A percentile compares a stretch with the other conserved stretches of the same genome.
phyloP scores from a whole-genome alignment of 2,888 invertebrate genomes.

The Hoplodrina blanda region DNA sequence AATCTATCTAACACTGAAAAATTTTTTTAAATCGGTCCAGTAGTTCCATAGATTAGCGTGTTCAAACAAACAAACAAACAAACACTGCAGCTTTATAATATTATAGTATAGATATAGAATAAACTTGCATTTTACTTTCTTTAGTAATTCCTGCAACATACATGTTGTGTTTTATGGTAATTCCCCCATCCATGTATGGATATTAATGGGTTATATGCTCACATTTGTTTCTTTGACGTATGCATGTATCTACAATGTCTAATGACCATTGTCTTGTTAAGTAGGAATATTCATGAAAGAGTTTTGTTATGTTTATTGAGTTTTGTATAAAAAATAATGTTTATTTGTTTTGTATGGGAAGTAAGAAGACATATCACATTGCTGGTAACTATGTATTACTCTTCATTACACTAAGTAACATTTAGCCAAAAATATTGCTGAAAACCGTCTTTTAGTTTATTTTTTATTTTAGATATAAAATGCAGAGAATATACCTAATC shows the following conservation, averaged over 20 bases:
- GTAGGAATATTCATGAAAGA: constrained; percentile 38
- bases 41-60: too few species aligned
- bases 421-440: too few species aligned
- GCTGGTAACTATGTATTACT: too few species aligned
- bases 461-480: too few species aligned
- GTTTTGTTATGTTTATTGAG: constrained; percentile 25
- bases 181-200: constrained; percentile 43
- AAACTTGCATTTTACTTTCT: constrained; percentile 44
- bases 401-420: too few species aligned
- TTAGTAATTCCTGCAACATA: constrained; percentile 52
- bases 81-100: too few species aligned
- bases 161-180: constrained; percentile 52
- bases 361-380: too few species aligned
- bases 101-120: constrained; percentile 13
- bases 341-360: background rate
- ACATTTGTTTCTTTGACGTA: constrained; percentile 28
- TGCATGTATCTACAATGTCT: constrained; percentile 6
- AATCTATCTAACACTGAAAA: too few species aligned
- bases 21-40: too few species aligned
- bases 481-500: too few species aligned
- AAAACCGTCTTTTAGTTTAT: too few species aligned
- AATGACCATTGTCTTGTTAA: constrained; percentile 21
- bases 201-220: constrained; percentile 44
- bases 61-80: too few species aligned
- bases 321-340: constrained; percentile 5